phyloP scores from a whole-genome alignment of 2,797 vertebrate genomes.

The Sebastes trivittatus region DNA sequence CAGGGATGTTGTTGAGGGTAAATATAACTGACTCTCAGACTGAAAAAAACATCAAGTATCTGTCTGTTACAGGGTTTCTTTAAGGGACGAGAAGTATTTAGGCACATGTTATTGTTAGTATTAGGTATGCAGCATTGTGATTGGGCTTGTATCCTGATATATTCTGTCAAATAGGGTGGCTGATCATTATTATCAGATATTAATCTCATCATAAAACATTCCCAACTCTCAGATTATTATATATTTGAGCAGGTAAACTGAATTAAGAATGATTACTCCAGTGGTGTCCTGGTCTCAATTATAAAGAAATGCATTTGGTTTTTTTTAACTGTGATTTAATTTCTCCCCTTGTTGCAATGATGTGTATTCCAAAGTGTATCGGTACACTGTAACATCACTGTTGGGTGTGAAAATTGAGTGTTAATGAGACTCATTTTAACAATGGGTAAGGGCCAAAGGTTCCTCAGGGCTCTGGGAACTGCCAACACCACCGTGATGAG shows the following conservation, averaged over 20 bases:
- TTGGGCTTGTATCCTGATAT: neutral
- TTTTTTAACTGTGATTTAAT: neutral
- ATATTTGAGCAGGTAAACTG: neutral
- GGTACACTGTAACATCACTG: neutral
- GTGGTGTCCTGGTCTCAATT: too few relatives aligned
- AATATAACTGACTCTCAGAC: neutral
- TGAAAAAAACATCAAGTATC: neutral
- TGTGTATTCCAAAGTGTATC: too few relatives aligned
- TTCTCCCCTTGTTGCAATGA: neutral
- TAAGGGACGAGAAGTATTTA: neutral
- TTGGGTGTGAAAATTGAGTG: neutral
- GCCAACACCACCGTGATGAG: neutral
- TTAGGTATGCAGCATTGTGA: neutral
- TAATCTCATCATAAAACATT: neutral
- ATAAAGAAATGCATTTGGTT: neutral
- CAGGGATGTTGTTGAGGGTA: neutral
- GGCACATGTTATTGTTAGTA: neutral
- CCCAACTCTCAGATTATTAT: neutral
- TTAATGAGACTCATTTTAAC: conserved; percentile 5
- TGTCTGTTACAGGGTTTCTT: neutral
- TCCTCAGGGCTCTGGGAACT: neutral
- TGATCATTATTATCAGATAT: neutral
- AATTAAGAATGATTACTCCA: neutral
- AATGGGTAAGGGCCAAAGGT: neutral
- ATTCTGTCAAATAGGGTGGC: neutral